These are phyloP conservation scores for Rhombomys opimus DNA, from an alignment of 2,113 vertebrate genomes.

Conservation along the genomic window DNA sequence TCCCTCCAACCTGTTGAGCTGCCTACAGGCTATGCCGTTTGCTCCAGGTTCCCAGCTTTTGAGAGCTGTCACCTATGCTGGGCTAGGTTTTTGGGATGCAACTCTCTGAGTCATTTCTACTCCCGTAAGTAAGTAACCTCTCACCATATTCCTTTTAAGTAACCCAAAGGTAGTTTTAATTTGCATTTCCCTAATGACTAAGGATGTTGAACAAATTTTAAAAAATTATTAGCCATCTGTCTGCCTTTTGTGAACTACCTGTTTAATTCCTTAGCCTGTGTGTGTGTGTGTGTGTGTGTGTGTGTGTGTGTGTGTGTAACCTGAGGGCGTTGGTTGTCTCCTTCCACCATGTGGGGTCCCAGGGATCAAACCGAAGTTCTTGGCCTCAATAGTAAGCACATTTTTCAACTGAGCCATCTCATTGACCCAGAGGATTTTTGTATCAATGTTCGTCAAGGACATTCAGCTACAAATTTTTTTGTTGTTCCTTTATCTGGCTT, in stretches of 20 bases:
- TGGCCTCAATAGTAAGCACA: background rate
- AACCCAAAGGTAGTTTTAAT: background rate
- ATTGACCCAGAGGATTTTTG: too few relatives aligned
- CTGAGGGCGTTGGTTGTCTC: background rate
- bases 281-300: background rate
- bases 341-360: background rate
- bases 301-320: background rate
- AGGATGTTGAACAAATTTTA: background rate
- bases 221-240: background rate
- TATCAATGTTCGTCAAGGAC: background rate
- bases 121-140: background rate
- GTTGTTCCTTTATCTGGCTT: background rate
- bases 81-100: background rate
- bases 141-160: background rate
- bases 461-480: background rate
- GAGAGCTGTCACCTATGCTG: background rate
- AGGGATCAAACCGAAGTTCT: background rate
- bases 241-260: background rate
- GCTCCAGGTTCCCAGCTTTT: background rate
- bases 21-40: background rate
- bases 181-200: background rate
- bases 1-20: background rate
- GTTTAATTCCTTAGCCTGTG: background rate
- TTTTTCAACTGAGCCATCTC: background rate
- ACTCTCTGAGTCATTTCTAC: background rate